Evolutionary conservation across 2,113 vertebrate genomes (phyloP), one percentile per base, ranked within the genome.

Genomic region (Asarcornis scutulata): DNA sequence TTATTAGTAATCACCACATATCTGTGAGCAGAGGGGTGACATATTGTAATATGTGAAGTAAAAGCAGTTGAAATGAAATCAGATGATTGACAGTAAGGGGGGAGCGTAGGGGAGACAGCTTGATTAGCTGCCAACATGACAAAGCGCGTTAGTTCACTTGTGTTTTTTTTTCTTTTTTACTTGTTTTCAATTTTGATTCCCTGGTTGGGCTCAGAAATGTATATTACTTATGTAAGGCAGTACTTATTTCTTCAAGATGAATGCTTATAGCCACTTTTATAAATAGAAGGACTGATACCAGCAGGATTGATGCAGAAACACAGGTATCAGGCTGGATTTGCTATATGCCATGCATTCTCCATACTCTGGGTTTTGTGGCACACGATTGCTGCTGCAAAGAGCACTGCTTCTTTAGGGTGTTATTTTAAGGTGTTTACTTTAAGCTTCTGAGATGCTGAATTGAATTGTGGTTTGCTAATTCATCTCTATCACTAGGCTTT

Each of bases 41-140:
- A 56, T 3, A 1, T 3, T 32, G 7, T 36, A 69, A 87, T 50
- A 59, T 9, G n/a, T 69, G 46, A 80, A 77, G 26, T 67, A 75
- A 79, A 94, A 95, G 82, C 34, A 82, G 25, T 13, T 63, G 58
- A 66, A 86, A 13, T 80, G 56, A 88, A 84, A 84, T 89, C 29
- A 71, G 86, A 50, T 91, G 52, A 95, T 67, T 97, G 89, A 71
- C 79, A 55, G 69, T 31, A 60, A 38, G 1, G 40, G 52, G 1
- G 40, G 59, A 92, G 46, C 42, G 26, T 59, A 83, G n/a, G 32
- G 20, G 86, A 84, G 84, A 63, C 42, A 82, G 74, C n/a, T 91
- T 86, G 46, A 87, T 86, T 88, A 66, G 38, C 58, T 96, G 69
- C 69, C 85, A 79, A 27, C 38, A 75, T 63, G 53, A 87, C 38